Evolutionary conservation across 2,113 vertebrate species (phyloP).

Genomic region (Pelusios castaneus): DNA sequence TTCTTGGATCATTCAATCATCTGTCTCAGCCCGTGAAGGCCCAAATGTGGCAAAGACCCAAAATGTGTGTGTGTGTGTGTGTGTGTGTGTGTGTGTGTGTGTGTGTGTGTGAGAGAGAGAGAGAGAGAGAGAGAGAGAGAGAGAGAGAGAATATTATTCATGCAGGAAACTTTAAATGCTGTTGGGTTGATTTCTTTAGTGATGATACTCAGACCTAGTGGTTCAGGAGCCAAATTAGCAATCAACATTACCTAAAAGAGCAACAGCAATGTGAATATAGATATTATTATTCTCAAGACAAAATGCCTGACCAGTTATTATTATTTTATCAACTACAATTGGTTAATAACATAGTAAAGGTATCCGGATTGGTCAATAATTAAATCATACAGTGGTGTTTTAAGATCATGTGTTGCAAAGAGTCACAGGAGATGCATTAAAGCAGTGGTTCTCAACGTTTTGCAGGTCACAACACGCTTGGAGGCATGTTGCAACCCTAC

Average conservation of each 20-base stretch:
- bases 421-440: not conserved
- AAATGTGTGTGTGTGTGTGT: too few species aligned
- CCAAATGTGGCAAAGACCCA: not conserved
- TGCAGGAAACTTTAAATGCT: not conserved
- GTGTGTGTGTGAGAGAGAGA: too few species aligned
- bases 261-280: not conserved
- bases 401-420: not conserved
- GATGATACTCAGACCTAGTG: not conserved
- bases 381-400: not conserved
- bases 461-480: too few species aligned
- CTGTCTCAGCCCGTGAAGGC: not conserved
- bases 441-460: too few species aligned
- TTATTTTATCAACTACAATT: not conserved
- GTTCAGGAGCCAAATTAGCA: not conserved
- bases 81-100: too few species aligned
- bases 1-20: slow-evolving; percentile 12
- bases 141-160: not conserved
- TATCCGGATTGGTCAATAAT: not conserved
- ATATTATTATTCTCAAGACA: not conserved
- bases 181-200: not conserved
- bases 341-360: not conserved
- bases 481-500: too few species aligned
- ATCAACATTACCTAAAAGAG: not conserved
- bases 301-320: not conserved
- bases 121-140: too few species aligned